These are phyloP conservation scores for Poliocrania exsul DNA, from an alignment of 2,797 vertebrate species.

Conservation along the genomic window DNA sequence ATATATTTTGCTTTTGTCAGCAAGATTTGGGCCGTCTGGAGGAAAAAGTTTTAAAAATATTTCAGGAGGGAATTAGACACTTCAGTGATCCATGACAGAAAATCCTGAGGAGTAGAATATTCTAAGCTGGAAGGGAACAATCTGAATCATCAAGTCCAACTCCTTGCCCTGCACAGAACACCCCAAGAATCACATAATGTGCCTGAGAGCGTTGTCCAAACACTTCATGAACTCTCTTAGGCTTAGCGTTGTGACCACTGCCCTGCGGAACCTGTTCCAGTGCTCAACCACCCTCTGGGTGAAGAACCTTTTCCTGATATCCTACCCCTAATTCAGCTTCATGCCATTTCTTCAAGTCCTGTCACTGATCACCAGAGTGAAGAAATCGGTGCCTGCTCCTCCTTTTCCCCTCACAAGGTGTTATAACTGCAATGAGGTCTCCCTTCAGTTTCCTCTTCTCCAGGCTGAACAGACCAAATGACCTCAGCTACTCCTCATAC, in stretches of 20 bases:
- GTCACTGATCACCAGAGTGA: rapidly evolving
- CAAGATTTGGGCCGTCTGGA: background rate
- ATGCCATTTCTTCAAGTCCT: background rate
- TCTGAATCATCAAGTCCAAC: rapidly evolving
- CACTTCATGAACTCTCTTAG: rapidly evolving
- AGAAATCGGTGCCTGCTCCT: background rate
- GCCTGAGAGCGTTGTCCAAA: background rate
- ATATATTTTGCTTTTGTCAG: background rate
- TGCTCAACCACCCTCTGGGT: rapidly evolving
- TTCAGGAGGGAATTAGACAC: background rate
- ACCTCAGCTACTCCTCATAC: rapidly evolving
- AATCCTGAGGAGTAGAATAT: background rate
- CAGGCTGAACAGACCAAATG: background rate
- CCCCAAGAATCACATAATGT: background rate
- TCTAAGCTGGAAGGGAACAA: background rate
- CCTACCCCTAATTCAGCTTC: background rate
- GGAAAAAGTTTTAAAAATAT: background rate
- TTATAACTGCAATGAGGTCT: background rate
- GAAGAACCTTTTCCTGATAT: background rate
- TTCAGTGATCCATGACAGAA: background rate
- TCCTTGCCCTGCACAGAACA: background rate
- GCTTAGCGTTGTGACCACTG: background rate
- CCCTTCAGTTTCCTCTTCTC: background rate
- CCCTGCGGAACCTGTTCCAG: background rate
- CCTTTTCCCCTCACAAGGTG: rapidly evolving